A percentile compares a stretch with the other conserved stretches of the same genome.
Conservation (phyloP, 2,888 invertebrate species). For the Leptogaster cylindrica region DNA sequence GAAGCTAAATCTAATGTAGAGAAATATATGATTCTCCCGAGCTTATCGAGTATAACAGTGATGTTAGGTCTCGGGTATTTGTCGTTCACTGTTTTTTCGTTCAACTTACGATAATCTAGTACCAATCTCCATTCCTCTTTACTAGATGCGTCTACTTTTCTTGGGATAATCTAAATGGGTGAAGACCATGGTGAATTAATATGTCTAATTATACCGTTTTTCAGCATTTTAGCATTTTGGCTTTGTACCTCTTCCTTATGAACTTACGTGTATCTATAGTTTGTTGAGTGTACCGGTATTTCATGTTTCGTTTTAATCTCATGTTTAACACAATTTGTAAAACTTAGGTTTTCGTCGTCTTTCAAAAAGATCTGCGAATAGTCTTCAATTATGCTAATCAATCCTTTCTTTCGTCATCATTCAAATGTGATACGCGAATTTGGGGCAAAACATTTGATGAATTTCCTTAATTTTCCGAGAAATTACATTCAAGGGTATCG, state of each 20-base stretch:
- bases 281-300: conserved; percentile 31
- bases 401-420: conserved; percentile 40
- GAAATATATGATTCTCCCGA: conserved; percentile 52
- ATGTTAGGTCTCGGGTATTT: conserved; percentile 50
- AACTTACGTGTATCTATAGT: conserved; percentile 33
- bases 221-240: not conserved
- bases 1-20: conserved; percentile 51
- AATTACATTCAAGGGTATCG: too few species aligned
- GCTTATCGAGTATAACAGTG: conserved; percentile 52
- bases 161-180: conserved; percentile 49
- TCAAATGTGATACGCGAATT: conserved; percentile 22
- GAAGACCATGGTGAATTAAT: conserved; percentile 46
- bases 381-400: conserved; percentile 16
- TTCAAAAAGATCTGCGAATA: conserved; percentile 39
- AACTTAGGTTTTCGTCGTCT: conserved; percentile 42
- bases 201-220: conserved; percentile 38
- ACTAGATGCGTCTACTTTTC: conserved; percentile 39
- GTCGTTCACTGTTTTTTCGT: not conserved
- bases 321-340: conserved; percentile 49
- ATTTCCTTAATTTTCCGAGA: too few species aligned
- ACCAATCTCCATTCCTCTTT: conserved; percentile 10
- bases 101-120: not conserved
- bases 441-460: too few species aligned
- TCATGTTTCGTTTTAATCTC: conserved; percentile 44
- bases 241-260: conserved; percentile 4